phyloP scores from a whole-genome alignment of 2,797 vertebrate species.

The Lutjanus campechanus region DNA sequence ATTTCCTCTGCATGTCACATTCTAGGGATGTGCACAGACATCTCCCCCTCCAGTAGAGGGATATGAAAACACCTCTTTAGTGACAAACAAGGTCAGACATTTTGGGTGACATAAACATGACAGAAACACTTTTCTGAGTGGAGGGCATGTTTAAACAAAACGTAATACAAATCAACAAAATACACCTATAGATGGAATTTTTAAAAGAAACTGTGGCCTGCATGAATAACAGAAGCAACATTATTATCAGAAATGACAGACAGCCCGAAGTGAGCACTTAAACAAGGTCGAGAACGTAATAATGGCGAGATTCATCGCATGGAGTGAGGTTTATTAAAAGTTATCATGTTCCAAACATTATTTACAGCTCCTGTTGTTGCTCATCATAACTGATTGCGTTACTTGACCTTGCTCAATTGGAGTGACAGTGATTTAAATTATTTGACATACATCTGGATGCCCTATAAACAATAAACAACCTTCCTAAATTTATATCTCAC shows the following conservation, averaged over 20 bases:
- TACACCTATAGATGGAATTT: too few relatives aligned
- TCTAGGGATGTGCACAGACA: too few relatives aligned
- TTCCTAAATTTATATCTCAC: background rate
- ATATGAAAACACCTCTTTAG: too few relatives aligned
- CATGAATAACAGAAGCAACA: background rate
- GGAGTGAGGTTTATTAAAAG: slow-evolving; percentile 12
- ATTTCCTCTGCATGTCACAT: too few relatives aligned
- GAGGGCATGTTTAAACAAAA: too few relatives aligned
- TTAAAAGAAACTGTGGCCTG: background rate
- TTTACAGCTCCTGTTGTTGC: background rate
- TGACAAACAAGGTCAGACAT: too few relatives aligned
- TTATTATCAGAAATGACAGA: slow-evolving; percentile 4
- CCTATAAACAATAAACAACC: background rate
- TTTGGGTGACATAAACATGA: too few relatives aligned
- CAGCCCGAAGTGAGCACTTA: slow-evolving; percentile 4
- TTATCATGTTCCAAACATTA: slow-evolving; percentile 1
- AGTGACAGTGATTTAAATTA: background rate
- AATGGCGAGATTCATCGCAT: background rate
- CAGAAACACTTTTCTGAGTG: too few relatives aligned
- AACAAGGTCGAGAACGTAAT: slow-evolving; percentile 20
- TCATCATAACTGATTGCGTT: slow-evolving; percentile 10
- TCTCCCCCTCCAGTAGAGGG: too few relatives aligned
- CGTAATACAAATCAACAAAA: too few relatives aligned
- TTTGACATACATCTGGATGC: slow-evolving; percentile 7
- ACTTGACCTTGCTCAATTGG: slow-evolving; percentile 19